A percentile compares a stretch with the other conserved stretches of the same genome.
These are phyloP conservation scores for Bradypodion ventrale DNA, from an alignment of 2,797 vertebrate species.

Conservation along the genomic window DNA sequence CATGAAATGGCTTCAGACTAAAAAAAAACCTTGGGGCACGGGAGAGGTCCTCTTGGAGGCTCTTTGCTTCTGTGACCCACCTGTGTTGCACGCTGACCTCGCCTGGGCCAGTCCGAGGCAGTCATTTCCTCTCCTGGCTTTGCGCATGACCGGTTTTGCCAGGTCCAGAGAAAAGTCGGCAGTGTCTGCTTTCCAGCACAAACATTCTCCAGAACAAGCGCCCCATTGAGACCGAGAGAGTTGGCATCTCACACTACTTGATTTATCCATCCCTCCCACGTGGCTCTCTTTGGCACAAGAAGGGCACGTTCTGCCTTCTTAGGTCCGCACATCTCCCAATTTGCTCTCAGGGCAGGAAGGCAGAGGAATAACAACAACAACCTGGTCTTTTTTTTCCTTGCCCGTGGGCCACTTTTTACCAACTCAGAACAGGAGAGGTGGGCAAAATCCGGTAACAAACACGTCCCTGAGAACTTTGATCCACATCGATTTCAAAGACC, in stretches of 20 bases:
- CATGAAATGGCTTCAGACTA: accelerated
- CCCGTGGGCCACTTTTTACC: not conserved
- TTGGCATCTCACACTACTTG: not conserved
- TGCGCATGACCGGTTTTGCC: not conserved
- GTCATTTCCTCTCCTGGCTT: not conserved
- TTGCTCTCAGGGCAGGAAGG: not conserved
- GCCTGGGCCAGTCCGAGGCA: not conserved
- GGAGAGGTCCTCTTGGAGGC: not conserved
- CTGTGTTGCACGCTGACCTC: not conserved
- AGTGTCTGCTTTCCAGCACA: not conserved
- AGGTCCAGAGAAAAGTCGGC: not conserved
- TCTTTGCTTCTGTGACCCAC: not conserved
- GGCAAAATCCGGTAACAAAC: too few relatives aligned
- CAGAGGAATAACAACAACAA: not conserved
- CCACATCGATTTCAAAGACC: not conserved
- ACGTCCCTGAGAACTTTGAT: too few relatives aligned
- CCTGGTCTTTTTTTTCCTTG: not conserved
- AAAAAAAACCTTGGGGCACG: accelerated
- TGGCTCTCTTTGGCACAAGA: not conserved
- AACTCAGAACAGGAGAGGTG: not conserved
- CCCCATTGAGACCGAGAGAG: not conserved
- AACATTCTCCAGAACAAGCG: not conserved
- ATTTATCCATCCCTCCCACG: not conserved
- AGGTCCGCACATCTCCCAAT: not conserved
- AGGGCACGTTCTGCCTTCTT: not conserved